Base-by-base conservation (phyloP, 2,888 invertebrate genomes). In the Rhyacophila evoluta region DNA sequence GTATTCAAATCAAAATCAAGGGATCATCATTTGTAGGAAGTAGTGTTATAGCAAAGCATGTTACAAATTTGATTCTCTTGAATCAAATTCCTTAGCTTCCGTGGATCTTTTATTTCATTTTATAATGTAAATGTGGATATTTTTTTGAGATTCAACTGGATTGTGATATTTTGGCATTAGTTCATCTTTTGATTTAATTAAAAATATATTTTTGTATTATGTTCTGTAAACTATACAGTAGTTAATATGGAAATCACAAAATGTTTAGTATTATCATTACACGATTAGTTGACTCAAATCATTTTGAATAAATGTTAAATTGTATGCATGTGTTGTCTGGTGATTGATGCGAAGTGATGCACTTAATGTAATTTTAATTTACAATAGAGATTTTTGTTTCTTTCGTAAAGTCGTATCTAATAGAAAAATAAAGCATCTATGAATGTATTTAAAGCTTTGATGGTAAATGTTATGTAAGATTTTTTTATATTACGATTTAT, bases 121-220 rank as follows among this genome's bases (percentile, higher is more conserved):
- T n/a, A 19, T 25, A 25, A 8, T 55, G 10, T 55, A 55, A 55
- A 55, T 28, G 11, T 29, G 27, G 6, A 69, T 29, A 69, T 29
- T 69, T n/a, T 19, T 69, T 28, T 33, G 12, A 69, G 69, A n/a
- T 69, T 69, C 6, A 28, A 69, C 33, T 11, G 69, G 69, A 69
- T 69, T 69, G 69, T 69, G 69, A 69, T 69, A 33, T 69, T 69
- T 33, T 69, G 69, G 69, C 69, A 6, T 69, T 29, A 25, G 55
- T 55, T 55, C 8, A 55, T 55, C 19, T 19, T 55, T 55, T 55
- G 55, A 25, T 55, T 55, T 55, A 12, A 55, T 55, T 55, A 10
- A 55, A 19, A 55, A 55, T 55, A 55, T 55, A 55, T 55, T 55
- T 55, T 55, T 55, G 55, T 55, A 55, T 19, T 55, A 55, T 10